Evolutionary conservation across 2,797 vertebrate genomes (phyloP).

Genomic region (Mus spretus): DNA sequence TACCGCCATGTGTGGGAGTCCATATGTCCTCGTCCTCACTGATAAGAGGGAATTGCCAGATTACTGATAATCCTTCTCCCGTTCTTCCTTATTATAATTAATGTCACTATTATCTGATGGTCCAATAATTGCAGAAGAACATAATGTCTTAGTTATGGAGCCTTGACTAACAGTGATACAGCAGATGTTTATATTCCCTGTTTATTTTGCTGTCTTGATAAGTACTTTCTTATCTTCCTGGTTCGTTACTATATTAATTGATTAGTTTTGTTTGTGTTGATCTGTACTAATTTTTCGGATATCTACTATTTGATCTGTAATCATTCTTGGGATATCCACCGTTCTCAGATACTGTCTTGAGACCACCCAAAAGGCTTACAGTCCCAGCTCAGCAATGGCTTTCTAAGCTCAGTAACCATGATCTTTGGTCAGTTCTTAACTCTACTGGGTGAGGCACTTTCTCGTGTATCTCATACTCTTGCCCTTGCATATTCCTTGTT

Average conservation of each 20-base stretch:
- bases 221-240: background rate
- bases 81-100: background rate
- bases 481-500: rapidly evolving
- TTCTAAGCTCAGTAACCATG: background rate
- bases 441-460: background rate
- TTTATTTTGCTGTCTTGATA: slow-evolving; percentile 23
- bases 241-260: background rate
- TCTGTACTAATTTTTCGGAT: background rate
- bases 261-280: background rate
- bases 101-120: background rate
- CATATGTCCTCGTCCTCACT: background rate
- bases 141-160: background rate
- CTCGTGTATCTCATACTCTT: background rate
- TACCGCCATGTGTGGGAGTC: background rate
- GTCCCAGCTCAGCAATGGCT: background rate
- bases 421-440: background rate
- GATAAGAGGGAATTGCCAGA: background rate
- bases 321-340: background rate
- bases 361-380: background rate
- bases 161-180: background rate
- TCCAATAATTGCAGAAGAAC: background rate
- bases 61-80: background rate
- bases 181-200: background rate
- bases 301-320: background rate
- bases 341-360: background rate